phyloP scores from a whole-genome alignment of 2,888 invertebrate species.

The Cetonia aurata region DNA sequence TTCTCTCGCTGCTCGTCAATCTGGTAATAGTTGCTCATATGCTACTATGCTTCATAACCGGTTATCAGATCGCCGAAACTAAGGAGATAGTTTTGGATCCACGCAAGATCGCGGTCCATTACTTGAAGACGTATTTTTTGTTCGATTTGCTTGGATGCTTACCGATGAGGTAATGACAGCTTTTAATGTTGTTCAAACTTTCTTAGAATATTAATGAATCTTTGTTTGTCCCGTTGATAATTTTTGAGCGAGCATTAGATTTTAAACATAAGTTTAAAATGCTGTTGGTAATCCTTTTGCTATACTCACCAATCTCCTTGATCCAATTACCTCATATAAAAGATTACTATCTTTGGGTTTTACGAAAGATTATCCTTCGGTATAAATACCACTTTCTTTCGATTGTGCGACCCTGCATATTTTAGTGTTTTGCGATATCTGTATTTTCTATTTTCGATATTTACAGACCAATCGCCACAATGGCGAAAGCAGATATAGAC shows the following conservation, averaged over 20 bases:
- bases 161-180: slow-evolving; percentile 19
- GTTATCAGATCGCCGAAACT: slow-evolving; percentile 52
- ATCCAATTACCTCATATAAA: too few species aligned
- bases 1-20: slow-evolving; percentile 54
- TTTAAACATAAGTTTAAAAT: too few species aligned
- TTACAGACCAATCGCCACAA: slow-evolving; percentile 9
- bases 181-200: not conserved
- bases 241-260: too few species aligned
- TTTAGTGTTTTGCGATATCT: too few species aligned
- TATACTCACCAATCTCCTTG: too few species aligned
- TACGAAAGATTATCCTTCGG: too few species aligned
- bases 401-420: too few species aligned
- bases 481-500: slow-evolving; percentile 14
- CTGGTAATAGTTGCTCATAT: slow-evolving; percentile 42
- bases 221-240: too few species aligned
- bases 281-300: too few species aligned
- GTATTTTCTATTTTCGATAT: not conserved
- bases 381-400: too few species aligned
- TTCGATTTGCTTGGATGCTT: slow-evolving; percentile 48
- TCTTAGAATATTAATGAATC: too few species aligned
- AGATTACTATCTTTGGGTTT: too few species aligned
- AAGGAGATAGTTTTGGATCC: slow-evolving; percentile 51
- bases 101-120: slow-evolving; percentile 45
- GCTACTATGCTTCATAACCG: slow-evolving; percentile 61
- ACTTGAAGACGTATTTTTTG: slow-evolving; percentile 50